Conservation (phyloP, 2,888 invertebrate genomes). For the Drosophila parthenogenetica region DNA sequence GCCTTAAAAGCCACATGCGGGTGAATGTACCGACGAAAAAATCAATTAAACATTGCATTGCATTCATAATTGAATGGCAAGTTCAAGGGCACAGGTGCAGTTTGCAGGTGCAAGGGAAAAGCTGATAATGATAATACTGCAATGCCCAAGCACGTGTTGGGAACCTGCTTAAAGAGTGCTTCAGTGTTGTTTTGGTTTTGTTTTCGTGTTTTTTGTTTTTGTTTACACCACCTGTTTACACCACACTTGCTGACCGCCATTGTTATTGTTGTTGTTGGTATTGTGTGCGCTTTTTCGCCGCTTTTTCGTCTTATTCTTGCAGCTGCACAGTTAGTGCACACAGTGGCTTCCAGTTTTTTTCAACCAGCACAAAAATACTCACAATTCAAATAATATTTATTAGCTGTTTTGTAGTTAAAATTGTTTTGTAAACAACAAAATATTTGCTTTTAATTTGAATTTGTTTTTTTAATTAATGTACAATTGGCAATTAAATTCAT, state of each 20-base stretch:
- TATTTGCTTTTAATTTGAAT: no score
- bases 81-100: slow-evolving; percentile 49
- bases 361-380: no score
- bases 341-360: not conserved
- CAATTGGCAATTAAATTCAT: no score
- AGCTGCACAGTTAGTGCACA: not conserved
- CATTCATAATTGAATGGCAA: slow-evolving; percentile 25
- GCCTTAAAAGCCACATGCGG: slow-evolving; percentile 37
- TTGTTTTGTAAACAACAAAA: no score
- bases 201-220: slow-evolving; percentile 33
- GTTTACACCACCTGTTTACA: slow-evolving; percentile 45
- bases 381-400: no score
- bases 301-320: not conserved
- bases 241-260: not conserved
- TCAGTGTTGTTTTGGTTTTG: slow-evolving; percentile 23
- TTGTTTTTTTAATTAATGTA: no score
- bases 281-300: slow-evolving; percentile 14
- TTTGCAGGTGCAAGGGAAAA: not conserved
- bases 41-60: slow-evolving; percentile 27
- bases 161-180: slow-evolving; percentile 32
- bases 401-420: no score
- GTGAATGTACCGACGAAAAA: slow-evolving; percentile 58
- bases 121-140: slow-evolving; percentile 9
- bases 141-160: slow-evolving; percentile 37
- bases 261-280: slow-evolving; percentile 15